A percentile compares a stretch with the other conserved stretches of the same genome.
phyloP scores from a whole-genome alignment of 2,113 vertebrate genomes.

The Myxocyprinus asiaticus region DNA sequence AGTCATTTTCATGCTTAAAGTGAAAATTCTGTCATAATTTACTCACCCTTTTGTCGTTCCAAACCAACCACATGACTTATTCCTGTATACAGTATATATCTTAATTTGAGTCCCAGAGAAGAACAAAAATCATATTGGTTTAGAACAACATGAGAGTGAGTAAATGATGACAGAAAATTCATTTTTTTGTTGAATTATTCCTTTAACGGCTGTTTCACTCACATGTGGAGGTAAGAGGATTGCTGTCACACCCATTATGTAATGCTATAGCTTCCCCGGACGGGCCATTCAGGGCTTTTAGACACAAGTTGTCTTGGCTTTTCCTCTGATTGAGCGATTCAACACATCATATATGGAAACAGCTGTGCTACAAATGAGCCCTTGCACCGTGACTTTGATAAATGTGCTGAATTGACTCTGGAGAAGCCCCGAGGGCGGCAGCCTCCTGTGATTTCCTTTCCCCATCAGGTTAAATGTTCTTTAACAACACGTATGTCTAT shows the following conservation, averaged over 20 bases:
- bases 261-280: conserved; percentile 54
- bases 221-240: conserved; percentile 13
- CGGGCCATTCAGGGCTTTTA: conserved; percentile 63
- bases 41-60: no score
- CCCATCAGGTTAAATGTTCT: conserved; percentile 25
- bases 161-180: not conserved
- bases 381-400: conserved; percentile 73
- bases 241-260: conserved; percentile 42
- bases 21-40: no score
- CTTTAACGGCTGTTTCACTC: not conserved
- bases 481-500: conserved; percentile 13
- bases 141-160: not conserved
- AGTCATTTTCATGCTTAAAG: no score
- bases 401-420: conserved; percentile 69
- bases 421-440: conserved; percentile 39
- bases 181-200: not conserved
- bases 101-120: no score
- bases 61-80: no score
- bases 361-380: conserved; percentile 81
- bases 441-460: conserved; percentile 30
- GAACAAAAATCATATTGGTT: not conserved
- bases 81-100: no score
- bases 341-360: conserved; percentile 79
- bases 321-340: conserved; percentile 74
- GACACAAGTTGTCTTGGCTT: conserved; percentile 64